Base-by-base conservation (phyloP, 2,888 invertebrate genomes). In the Nymphalis c-album region DNA sequence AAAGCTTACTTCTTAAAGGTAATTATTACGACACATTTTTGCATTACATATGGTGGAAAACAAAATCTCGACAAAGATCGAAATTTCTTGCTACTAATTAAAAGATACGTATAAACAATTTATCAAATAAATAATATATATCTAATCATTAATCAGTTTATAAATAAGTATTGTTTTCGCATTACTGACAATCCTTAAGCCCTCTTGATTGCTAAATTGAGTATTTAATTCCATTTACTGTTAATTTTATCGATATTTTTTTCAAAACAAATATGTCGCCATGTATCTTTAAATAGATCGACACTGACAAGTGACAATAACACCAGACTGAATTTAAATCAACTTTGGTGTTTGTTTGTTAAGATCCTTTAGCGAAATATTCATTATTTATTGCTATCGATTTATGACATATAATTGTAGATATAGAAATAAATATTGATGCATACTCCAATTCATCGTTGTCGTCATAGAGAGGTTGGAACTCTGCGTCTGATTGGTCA, bases 371-470 rank as follows among this genome's bases (percentile, higher is more conserved):
- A 10, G 10, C 31, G 7, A 7, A 10, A 1, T 10, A 40, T 31
- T 31, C 5, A 31, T 48, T 48, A 50, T 10, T 20, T 47, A 3
- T 40, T 7, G 18, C 10, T 46, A 13, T 40, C 40, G 10, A 40
- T 40, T 40, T 40, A 13, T 40, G 1, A 13, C 2, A 40, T 13
- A 40, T 13, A 40, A 0, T 3, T 10, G 40, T 13, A 13, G 10
- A 40, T 13, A 40, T 4, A 13, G 6, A 7, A 48, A 68, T n/a
- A 60, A 63, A 50, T 22, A 18, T 22, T 48, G 40, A 50, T 67
- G 53, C 83, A 75, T 84, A 91, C 91, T 90, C 85, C 77, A 85
- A 75, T 72, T 91, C 91, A 58, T 91, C 91, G 20, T 74, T 74
- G 62, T 92, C 91, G 63, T 91, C 91, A 69, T 85, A 89, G 1